Evolutionary conservation across 2,797 vertebrate genomes (phyloP).

Genomic region (Tadarida brasiliensis): DNA sequence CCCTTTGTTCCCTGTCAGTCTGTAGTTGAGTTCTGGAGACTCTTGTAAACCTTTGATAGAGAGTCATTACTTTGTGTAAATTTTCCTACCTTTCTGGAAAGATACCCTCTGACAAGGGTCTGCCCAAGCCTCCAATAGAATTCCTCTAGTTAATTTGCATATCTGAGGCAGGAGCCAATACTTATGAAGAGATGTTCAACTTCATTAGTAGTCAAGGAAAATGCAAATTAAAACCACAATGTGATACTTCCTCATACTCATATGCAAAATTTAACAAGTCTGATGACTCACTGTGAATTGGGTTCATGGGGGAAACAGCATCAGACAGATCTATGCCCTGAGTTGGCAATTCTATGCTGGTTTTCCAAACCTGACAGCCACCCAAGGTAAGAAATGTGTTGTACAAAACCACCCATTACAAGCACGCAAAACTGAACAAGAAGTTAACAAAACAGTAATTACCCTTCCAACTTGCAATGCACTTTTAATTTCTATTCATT

Average conservation of each 20-base stretch:
- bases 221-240: slow-evolving; percentile 4
- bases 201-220: not conserved
- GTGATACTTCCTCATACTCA: not conserved
- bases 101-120: not conserved
- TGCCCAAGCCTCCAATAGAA: not conserved
- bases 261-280: not conserved
- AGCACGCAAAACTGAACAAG: not conserved
- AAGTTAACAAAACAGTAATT: not conserved
- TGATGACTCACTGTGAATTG: rapidly evolving
- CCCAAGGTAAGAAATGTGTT: not conserved
- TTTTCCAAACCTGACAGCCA: not conserved
- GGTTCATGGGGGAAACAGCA: not conserved
- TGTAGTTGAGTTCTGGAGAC: not conserved
- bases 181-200: not conserved
- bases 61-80: not conserved
- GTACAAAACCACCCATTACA: not conserved
- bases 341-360: too few species aligned
- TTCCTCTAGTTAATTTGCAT: not conserved
- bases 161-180: not conserved
- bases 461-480: not conserved
- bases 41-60: not conserved
- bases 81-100: not conserved
- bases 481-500: not conserved
- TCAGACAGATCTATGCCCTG: not conserved
- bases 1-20: not conserved